A percentile compares a stretch with the other conserved stretches of the same genome.
Conservation (phyloP, 2,888 invertebrate species). For the Trichopria drosophilae region DNA sequence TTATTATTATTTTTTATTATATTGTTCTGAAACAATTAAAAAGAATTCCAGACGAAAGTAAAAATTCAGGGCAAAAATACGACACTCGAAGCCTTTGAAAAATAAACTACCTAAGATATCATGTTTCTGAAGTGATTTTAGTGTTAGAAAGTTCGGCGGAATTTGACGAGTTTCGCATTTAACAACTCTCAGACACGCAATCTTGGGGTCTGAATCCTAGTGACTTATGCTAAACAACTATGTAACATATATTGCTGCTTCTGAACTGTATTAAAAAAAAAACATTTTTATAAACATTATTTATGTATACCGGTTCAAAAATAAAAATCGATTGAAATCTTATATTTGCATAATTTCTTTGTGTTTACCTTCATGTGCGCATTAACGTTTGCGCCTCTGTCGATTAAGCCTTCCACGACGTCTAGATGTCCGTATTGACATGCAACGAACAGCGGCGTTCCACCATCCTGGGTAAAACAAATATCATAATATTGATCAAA, state of each 20-base stretch:
- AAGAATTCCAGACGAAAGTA: background rate
- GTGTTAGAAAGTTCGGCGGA: slow-evolving; percentile 5
- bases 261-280: too few relatives aligned
- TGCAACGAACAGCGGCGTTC: slow-evolving; percentile 89
- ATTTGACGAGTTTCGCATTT: slow-evolving; percentile 16
- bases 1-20: background rate
- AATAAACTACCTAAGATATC: background rate
- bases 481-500: background rate
- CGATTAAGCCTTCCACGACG: slow-evolving; percentile 81
- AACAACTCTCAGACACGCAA: slow-evolving; percentile 25
- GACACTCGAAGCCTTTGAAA: background rate
- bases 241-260: too few relatives aligned
- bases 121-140: background rate
- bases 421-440: slow-evolving; percentile 90
- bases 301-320: too few relatives aligned
- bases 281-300: too few relatives aligned
- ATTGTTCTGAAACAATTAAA: background rate
- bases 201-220: too few relatives aligned
- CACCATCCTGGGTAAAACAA: slow-evolving; percentile 76
- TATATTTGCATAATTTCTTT: background rate
- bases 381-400: slow-evolving; percentile 79
- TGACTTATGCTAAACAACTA: too few relatives aligned
- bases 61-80: background rate
- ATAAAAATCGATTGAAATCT: too few relatives aligned
- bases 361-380: slow-evolving; percentile 76